A percentile compares a stretch with the other conserved stretches of the same genome.
These are phyloP conservation scores for Gadopsis marmoratus DNA, from an alignment of 2,797 vertebrate species.

Conservation along the genomic window DNA sequence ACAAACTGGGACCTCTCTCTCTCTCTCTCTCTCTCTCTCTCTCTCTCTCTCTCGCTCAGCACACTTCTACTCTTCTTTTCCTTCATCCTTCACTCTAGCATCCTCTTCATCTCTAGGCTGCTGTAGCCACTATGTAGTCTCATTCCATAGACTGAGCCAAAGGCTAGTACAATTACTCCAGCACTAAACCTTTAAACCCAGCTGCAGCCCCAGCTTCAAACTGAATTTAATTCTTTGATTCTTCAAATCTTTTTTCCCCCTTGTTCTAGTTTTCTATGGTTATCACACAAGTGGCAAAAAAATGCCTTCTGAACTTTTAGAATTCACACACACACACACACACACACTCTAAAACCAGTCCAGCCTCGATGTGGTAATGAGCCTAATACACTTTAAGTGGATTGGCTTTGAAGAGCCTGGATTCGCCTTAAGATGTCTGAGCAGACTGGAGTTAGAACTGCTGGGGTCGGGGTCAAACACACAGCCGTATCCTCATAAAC, in stretches of 20 bases:
- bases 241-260: background rate
- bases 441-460: conserved; percentile 78
- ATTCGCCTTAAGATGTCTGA: conserved; percentile 85
- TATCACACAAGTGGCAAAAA: conserved; percentile 31
- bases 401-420: conserved; percentile 82
- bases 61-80: background rate
- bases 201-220: conserved; percentile 37
- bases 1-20: background rate
- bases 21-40: background rate
- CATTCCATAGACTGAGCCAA: conserved; percentile 15
- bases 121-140: conserved; percentile 14
- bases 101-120: conserved; percentile 26
- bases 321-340: conserved; percentile 45
- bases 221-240: conserved; percentile 33
- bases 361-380: conserved; percentile 77
- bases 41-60: background rate
- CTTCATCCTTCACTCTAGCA: background rate
- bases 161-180: conserved; percentile 32
- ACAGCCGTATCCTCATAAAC: conserved; percentile 20
- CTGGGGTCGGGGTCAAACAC: conserved; percentile 71
- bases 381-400: conserved; percentile 86
- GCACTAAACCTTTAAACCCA: conserved; percentile 50
- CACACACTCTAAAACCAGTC: conserved; percentile 52
- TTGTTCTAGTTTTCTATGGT: background rate
- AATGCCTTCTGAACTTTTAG: conserved; percentile 28